A percentile compares a stretch with the other conserved stretches of the same genome.
Conservation (phyloP, 2,113 vertebrate genomes). For the Bolborhynchus lineola region DNA sequence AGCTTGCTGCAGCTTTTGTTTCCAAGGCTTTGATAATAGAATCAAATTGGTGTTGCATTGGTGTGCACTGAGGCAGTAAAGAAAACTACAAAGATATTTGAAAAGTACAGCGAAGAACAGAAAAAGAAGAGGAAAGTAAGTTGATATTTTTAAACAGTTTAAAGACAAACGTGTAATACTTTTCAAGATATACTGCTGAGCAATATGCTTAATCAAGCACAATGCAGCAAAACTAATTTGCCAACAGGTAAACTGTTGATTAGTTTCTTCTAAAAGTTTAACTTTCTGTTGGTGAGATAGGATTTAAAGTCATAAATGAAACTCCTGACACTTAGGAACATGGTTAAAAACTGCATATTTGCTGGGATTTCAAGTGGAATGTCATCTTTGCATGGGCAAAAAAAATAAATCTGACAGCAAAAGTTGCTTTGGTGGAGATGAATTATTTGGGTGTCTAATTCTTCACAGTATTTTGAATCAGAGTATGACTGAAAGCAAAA, state of each 20-base stretch:
- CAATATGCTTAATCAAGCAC: background rate
- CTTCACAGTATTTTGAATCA: background rate
- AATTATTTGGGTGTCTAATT: background rate
- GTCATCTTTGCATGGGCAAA: background rate
- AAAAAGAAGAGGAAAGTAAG: background rate
- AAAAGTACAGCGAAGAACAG: conserved; percentile 10
- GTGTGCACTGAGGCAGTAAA: conserved; percentile 26
- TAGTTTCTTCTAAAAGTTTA: background rate
- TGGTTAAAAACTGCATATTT: background rate
- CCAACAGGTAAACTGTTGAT: background rate
- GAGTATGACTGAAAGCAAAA: background rate
- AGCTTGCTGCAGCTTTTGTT: conserved; percentile 39
- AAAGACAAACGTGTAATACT: background rate
- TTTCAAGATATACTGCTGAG: background rate
- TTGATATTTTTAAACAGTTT: background rate
- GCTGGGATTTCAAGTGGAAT: background rate
- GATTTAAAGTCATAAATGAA: background rate
- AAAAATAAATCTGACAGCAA: background rate
- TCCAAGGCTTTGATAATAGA: conserved; percentile 56
- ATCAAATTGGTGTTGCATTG: conserved; percentile 47
- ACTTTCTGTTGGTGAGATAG: background rate
- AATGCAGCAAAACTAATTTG: conserved; percentile 10
- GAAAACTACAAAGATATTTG: conserved; percentile 7
- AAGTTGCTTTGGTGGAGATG: background rate
- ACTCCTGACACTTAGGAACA: background rate